Base-by-base conservation (phyloP, 1,140 invertebrate genomes). In the Nymphalis io region DNA sequence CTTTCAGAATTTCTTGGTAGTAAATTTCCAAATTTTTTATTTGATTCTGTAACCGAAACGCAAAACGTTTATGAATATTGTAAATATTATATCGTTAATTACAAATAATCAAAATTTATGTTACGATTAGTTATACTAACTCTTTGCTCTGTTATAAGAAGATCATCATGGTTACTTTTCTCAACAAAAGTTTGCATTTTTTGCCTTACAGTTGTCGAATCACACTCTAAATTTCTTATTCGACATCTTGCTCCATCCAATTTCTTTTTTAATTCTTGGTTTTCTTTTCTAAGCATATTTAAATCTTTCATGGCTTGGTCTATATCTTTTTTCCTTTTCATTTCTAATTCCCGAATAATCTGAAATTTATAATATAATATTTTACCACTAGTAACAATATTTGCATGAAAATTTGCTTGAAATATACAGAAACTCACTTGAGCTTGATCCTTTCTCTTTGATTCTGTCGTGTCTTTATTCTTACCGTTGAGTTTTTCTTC, bases 141-240 rank as follows among this genome's bases (percentile, higher is more conserved):
- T 38, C 91, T 91, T 64, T 94, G 88, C 59, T 92, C 91, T 51
- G 92, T 90, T 46, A 94, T 93, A 3, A 94, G 75, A 69, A 93
- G 82, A 79, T 93, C 92, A 67, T 95, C 94, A 63, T 93, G 88
- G 53, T 86, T 88, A 75, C 90, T 93, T 74, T 94, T 94, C 51
- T 93, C 93, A 3, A 92, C 82, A 46, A 93, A 82, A 11, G 92
- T 89, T 38, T 89, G 86, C 66, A 93, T 87, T 72, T 93, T 93
- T 21, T 88, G 85, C 72, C 92, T 92, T 2, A 92, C 74, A 0
- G 72, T 75, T 3, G 79, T 85, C 2, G 89, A 71, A 65, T 95
- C 94, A 57, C 91, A 92, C 75, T 94, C 93, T 11, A 95, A 81
- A 66, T 93, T 93, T 79, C 91, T 92, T 46, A 93, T 92, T 74